Evolutionary conservation across 2,888 invertebrate species (phyloP), one percentile per base, ranked within the genome.

Genomic region (Volucella inflata): DNA sequence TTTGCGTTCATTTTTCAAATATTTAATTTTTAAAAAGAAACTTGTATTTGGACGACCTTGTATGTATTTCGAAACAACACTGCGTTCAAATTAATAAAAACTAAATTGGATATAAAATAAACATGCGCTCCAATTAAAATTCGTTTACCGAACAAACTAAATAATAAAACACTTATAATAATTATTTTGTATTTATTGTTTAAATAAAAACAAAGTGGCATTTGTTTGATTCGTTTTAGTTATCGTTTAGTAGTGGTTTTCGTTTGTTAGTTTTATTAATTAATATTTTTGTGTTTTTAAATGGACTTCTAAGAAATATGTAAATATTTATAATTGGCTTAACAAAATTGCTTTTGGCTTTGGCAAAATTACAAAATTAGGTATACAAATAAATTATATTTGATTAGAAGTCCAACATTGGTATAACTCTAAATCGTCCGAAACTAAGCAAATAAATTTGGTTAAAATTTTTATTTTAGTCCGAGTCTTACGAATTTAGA

Each of bases 401-500:
- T n/a, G 48, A 51, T 83, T 87, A 83, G 82, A 83, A 87, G 83
- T 87, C 83, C 83, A 83, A 53, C 44, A 16, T 59, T 36, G 74
- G 50, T n/a, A 53, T 12, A 42, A 62, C 11, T 8, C 10, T 60
- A 38, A 17, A 16, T 11, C 48, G 12, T 40, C 11, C 17, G 16
- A 12, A 59, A 62, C n/a, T 72, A 16, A 62, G n/a, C 11, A 42
- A 59, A 6, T 55, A 44, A 30, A 30, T 6, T 67, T 1, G 57
- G 59, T 59, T 62, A 62, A 44, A n/a, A n/a, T n/a, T 67, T 0
- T 64, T 65, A 51, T 62, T 67, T 67, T 92, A 96, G 96, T 92
- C 96, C 96, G 85, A 97, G 97, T 92, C 95, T 96, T 91, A 96
- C 96, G 90, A 97, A 97, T 92, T 93, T 97, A 91, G 97, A 97